Base-by-base conservation (phyloP, 2,113 vertebrate species). In the Ellobius talpinus region DNA sequence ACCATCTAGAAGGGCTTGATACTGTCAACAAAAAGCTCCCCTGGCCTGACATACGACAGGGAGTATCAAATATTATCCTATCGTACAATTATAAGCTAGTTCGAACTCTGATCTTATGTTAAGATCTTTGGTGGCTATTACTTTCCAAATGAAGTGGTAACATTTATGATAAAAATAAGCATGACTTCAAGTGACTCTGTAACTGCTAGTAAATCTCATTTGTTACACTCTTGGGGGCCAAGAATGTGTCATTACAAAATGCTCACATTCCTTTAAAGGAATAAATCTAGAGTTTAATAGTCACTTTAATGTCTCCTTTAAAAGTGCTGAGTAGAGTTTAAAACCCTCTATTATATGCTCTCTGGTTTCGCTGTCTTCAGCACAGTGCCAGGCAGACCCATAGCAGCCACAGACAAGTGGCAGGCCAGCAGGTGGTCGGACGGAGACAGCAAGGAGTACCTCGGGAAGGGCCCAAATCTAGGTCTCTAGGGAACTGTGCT, bases 381-480 rank as follows among this genome's bases (percentile, higher is more conserved):
- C 81, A 63, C 81, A 42, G 26, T 3, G 10, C 61, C 11, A 3
- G 81, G 39, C 58, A 65, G 82, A 65, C 1, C n/a, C 82, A 31
- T 0, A 29, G n/a, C n/a, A 26, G 12, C 0, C 33, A 24, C 50
- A 55, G 78, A 14, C 52, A n/a, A 55, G 33, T 4, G 31, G 78
- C 6, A 12, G 16, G 21, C 31, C 19, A 24, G 10, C 52, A 58
- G 78, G 78, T n/a, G 78, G 50, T 52, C 47, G 0, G 47, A 78
- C 5, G 1, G 7, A 77, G 26, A 1, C 4, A 1, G 52, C 11
- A 0, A 8, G 23, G 36, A n/a, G 24, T 55, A 9, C 36, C 21
- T 7, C 17, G 52, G 16, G 79, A 13, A 61, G 2, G 12, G 19
- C 6, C 52, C 36, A 1, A 9, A 61, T 16, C 11, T 8, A 1